Evolutionary conservation across 2,113 vertebrate species (phyloP).

Genomic region (Hypocryptadius cinnamomeus): DNA sequence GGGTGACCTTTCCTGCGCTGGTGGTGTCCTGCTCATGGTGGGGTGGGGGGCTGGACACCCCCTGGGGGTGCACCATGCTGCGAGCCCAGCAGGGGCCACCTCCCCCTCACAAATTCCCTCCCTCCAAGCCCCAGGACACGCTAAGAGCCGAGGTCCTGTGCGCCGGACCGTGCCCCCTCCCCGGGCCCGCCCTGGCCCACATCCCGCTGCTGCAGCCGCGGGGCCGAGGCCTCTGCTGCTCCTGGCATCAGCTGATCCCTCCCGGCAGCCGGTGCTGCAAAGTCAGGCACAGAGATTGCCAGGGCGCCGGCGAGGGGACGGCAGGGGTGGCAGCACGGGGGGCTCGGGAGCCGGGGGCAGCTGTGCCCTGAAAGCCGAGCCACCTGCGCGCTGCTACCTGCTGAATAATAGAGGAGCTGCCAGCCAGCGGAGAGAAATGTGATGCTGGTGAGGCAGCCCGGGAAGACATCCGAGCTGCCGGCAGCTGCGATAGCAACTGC

Average conservation of each 20-base stretch:
- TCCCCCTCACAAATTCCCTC: not conserved
- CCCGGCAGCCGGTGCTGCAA: not conserved
- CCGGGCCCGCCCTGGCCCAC: fast-evolving
- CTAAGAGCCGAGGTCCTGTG: too few species aligned
- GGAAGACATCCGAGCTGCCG: conserved; percentile 16
- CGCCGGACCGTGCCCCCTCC: not conserved
- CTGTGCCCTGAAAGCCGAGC: conserved; percentile 19
- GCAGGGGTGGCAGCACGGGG: not conserved
- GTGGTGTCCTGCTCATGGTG: not conserved
- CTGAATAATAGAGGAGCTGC: conserved; percentile 56
- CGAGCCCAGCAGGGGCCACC: fast-evolving
- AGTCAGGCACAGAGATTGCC: conserved; percentile 45
- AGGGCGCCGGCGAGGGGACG: not conserved
- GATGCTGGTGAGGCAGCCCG: not conserved
- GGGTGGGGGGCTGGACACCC: not conserved
- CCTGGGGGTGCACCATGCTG: too few species aligned
- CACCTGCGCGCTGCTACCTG: conserved; percentile 39
- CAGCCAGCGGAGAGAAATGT: conserved; percentile 22
- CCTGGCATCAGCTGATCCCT: conserved; percentile 16
- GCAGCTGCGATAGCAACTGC: not conserved
- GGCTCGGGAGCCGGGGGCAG: not conserved
- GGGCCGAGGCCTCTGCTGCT: not conserved
- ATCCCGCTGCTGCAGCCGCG: fast-evolving
- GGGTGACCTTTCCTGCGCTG: not conserved
- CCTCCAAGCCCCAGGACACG: not conserved